Evolutionary conservation across 2,797 vertebrate species (phyloP).

Genomic region (Sandelia bainsii): DNA sequence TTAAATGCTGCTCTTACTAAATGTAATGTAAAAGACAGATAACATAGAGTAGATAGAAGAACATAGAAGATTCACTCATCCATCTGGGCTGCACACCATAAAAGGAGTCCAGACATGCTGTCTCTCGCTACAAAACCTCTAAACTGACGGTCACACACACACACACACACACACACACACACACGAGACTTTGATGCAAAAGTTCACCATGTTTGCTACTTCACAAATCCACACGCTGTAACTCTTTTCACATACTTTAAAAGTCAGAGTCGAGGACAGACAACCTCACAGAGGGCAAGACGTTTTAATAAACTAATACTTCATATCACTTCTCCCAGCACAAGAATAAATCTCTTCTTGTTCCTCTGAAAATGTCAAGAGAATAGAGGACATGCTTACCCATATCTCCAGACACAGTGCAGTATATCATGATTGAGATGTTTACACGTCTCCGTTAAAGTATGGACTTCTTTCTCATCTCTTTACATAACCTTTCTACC

Average conservation of each 20-base stretch:
- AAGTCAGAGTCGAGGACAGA: slow-evolving; percentile 46
- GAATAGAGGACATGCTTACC: slow-evolving; percentile 2
- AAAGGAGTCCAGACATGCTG: neutral
- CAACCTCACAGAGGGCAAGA: slow-evolving; percentile 40
- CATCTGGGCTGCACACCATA: neutral
- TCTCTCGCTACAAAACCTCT: neutral
- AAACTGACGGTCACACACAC: slow-evolving; percentile 3
- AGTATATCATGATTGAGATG: neutral
- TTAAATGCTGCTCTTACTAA: too few species aligned
- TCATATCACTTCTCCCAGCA: slow-evolving; percentile 26
- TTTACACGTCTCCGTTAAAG: slow-evolving; percentile 7
- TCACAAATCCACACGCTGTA: slow-evolving; percentile 10
- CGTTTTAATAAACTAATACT: slow-evolving; percentile 34
- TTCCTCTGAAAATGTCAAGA: slow-evolving; percentile 56
- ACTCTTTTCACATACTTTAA: slow-evolving; percentile 27
- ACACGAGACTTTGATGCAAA: slow-evolving; percentile 11
- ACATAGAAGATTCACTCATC: too few species aligned
- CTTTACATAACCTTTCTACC: neutral
- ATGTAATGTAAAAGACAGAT: too few species aligned
- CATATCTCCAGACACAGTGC: slow-evolving; percentile 3
- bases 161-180: neutral
- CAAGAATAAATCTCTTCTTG: slow-evolving; percentile 27
- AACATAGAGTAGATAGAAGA: neutral
- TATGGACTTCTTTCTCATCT: neutral
- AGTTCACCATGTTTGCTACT: slow-evolving; percentile 26